phyloP scores from a whole-genome alignment of 2,113 vertebrate species.

The Grus americana region DNA sequence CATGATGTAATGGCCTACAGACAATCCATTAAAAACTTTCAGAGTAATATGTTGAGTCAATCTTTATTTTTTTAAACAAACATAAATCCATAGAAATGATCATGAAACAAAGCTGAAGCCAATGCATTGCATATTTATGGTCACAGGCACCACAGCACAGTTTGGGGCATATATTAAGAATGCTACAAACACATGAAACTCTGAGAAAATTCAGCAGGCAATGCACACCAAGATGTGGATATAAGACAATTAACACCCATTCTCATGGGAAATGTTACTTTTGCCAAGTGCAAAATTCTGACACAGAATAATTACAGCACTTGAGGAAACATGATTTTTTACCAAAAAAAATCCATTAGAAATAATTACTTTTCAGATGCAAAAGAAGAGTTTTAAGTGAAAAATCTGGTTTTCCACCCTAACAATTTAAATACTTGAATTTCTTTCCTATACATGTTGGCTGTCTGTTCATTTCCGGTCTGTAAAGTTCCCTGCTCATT shows the following conservation, averaged over 20 bases:
- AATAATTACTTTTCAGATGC: background rate
- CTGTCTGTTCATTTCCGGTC: background rate
- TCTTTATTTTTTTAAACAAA: constrained; percentile 2
- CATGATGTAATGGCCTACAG: background rate
- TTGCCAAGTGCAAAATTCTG: background rate
- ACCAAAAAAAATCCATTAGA: background rate
- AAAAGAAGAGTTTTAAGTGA: background rate
- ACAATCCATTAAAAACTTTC: background rate
- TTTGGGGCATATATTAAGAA: background rate
- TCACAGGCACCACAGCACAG: background rate
- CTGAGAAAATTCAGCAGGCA: background rate
- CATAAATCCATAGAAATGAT: background rate
- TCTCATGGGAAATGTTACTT: background rate
- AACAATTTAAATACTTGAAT: background rate
- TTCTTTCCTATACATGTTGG: background rate
- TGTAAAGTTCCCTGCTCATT: background rate
- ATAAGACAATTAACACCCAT: background rate
- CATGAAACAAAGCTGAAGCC: background rate
- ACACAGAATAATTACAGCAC: background rate
- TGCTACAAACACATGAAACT: background rate
- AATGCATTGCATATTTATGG: background rate
- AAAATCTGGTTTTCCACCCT: background rate
- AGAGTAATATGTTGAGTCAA: background rate
- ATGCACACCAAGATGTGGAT: fast-evolving
- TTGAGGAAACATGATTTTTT: background rate